Evolutionary conservation across 37 sponge, comb jelly and placozoan species (phyloP).

Genomic region (Cladorhizidae sp.): DNA sequence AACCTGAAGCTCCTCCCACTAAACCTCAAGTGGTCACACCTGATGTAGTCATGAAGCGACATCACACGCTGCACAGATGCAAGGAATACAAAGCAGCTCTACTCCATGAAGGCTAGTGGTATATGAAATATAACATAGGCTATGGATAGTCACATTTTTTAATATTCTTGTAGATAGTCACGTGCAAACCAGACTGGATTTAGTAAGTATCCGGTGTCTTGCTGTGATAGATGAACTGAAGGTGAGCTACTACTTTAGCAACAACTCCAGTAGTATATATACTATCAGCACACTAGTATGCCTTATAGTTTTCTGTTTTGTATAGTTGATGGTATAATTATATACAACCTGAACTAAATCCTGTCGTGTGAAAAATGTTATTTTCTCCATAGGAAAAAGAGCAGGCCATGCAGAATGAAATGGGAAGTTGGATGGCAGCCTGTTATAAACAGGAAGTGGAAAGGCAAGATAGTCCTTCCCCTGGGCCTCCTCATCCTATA

Average conservation of each 20-base stretch:
- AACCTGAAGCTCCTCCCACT: not conserved
- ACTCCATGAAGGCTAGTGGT: constrained; percentile 46
- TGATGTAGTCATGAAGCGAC: constrained; percentile 24
- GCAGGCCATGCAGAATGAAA: constrained; percentile 47
- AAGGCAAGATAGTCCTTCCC: constrained; percentile 57
- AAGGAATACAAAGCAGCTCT: constrained; percentile 58
- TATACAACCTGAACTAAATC: not conserved
- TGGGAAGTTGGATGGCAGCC: constrained; percentile 79
- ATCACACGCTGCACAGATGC: constrained; percentile 29
- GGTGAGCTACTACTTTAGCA: constrained; percentile 5
- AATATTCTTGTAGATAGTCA: constrained; percentile 8
- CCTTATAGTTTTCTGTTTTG: not conserved
- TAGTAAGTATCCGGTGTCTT: constrained; percentile 42
- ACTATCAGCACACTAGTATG: not conserved
- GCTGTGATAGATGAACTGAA: constrained; percentile 34
- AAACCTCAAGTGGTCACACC: constrained; percentile 19
- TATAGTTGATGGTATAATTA: not conserved
- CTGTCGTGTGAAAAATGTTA: no score
- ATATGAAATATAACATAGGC: not conserved
- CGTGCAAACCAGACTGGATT: constrained; percentile 27
- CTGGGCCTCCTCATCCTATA: no score
- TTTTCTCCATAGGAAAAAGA: not conserved
- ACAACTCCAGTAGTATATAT: not conserved
- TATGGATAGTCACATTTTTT: not conserved
- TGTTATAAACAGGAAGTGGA: constrained; percentile 82